A percentile compares a stretch with the other conserved stretches of the same genome.
Conservation (phyloP, 2,113 vertebrate species). For the Lagopus muta region DNA sequence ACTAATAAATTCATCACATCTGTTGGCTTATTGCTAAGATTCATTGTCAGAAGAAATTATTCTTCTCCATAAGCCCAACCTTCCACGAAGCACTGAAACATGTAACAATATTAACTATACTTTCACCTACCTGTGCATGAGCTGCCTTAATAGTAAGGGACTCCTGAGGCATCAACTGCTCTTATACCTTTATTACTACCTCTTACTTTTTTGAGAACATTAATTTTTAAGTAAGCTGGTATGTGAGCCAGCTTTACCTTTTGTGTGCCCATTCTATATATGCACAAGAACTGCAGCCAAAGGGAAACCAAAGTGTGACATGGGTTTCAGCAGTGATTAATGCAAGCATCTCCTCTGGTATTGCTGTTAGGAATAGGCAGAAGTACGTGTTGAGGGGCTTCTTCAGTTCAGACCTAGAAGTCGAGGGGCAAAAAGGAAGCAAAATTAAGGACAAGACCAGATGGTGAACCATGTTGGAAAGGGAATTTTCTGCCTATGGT, state of each 20-base stretch:
- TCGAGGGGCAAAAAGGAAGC: not conserved
- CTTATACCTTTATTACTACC: not conserved
- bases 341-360: not conserved
- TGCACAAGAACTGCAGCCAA: not conserved
- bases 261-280: not conserved
- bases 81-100: not conserved
- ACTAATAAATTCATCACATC: not conserved
- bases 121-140: not conserved
- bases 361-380: accelerated
- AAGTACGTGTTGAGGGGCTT: not conserved
- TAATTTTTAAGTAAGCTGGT: not conserved
- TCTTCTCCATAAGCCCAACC: not conserved
- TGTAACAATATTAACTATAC: not conserved
- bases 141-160: not conserved
- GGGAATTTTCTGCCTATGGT: not conserved
- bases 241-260: not conserved
- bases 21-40: not conserved
- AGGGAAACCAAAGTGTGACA: not conserved
- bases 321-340: not conserved
- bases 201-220: not conserved
- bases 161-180: not conserved
- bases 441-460: not conserved
- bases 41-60: not conserved
- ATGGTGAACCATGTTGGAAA: not conserved
- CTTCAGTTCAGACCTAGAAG: not conserved